Base-by-base conservation (phyloP, 30 jellyfish, hydroid and myxozoan genomes). In the Chrysaora quinquecirrha region DNA sequence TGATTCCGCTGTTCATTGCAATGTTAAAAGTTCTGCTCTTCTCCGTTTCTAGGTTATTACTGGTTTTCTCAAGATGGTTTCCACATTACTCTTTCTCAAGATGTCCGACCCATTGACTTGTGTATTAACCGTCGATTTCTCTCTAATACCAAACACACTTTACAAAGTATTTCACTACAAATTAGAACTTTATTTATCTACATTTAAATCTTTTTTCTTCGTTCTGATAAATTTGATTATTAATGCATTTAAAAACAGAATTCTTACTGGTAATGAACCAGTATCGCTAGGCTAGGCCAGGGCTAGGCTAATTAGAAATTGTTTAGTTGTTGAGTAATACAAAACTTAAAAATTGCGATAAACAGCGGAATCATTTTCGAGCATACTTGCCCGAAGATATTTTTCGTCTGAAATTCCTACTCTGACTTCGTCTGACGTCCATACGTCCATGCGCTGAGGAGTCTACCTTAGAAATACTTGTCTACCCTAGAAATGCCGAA, bases 71-170 rank as follows among this genome's bases (percentile, higher is more conserved):
- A 82, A 52, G 80, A 68, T 70, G 79, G 71, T 64, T 0, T 31
- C 49, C 28, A 33, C 71, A 27, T 82, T 70, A 25, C 34, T 82
- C 1, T 28, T 82, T 62, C 11, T 82, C 49, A 82, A 82, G 64
- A 30, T 60, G 50, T 30, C 92, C 23, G 63, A 33, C 34, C 77
- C 92, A 0, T 48, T 82, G 38, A 22, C 63, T 18, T 82, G 85
- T 48, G 7, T 82, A 48, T 64, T 82, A 64, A 35, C 92, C 12
- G 31, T 61, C 1, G 70, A 82, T 61, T 31, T 70, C 31, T 52
- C 86, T 16, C 61, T 76, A 66, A 61, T 82, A 22, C 92, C 92
- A 0, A 29, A 60, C 74, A 56, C 82, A 2, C 80, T 82, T 25
- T 32, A 68, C 34, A 64, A 82, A 20, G 92, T 74, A 50, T 82